These are phyloP conservation scores for Bradypus variegatus DNA, from an alignment of 2,797 vertebrate species.

Conservation along the genomic window DNA sequence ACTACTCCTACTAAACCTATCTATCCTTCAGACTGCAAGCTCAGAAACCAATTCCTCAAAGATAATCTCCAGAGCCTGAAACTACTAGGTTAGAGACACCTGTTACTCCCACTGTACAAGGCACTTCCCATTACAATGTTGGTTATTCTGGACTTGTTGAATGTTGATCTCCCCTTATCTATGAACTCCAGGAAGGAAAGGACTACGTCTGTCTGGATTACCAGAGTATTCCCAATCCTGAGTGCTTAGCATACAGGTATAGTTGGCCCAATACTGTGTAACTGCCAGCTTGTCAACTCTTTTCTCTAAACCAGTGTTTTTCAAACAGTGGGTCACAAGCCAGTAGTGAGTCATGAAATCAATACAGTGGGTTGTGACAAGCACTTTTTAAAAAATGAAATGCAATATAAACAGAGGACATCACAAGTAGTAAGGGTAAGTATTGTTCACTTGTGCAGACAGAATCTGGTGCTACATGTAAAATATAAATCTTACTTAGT, in stretches of 20 bases:
- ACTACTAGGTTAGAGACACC: background rate
- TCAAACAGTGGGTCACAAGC: slow-evolving; percentile 7
- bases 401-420: background rate
- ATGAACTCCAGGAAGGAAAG: background rate
- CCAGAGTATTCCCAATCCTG: background rate
- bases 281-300: slow-evolving; percentile 7
- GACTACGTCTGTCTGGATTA: background rate
- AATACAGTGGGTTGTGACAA: background rate
- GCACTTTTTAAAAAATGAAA: background rate
- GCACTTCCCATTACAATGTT: background rate
- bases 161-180: background rate
- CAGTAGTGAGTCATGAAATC: slow-evolving; percentile 2
- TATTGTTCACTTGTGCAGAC: background rate
- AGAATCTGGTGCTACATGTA: background rate
- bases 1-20: background rate
- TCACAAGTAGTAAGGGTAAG: background rate
- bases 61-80: background rate
- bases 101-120: background rate
- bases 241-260: background rate
- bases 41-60: background rate
- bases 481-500: background rate
- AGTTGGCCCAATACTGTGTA: background rate
- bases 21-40: background rate
- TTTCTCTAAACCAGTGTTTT: slow-evolving; percentile 14
- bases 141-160: background rate